These are phyloP conservation scores for Magallana ariakensis DNA, from an alignment of 1,140 invertebrate species.

Conservation along the genomic window DNA sequence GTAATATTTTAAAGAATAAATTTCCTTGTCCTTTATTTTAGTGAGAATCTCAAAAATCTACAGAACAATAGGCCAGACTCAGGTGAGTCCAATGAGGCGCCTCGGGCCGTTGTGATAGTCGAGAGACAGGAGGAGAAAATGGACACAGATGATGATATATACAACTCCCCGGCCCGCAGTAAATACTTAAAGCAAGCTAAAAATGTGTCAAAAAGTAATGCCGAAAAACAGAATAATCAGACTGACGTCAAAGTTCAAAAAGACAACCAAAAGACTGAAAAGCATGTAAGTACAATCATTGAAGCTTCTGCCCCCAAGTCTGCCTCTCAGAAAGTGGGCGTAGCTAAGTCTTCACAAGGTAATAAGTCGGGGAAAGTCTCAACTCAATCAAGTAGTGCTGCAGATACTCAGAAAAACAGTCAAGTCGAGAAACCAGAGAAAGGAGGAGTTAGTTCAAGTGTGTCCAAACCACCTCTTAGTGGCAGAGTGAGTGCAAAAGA, in stretches of 20 bases:
- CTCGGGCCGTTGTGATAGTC: slow-evolving; percentile 42
- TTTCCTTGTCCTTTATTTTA: slow-evolving; percentile 47
- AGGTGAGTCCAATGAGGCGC: slow-evolving; percentile 35
- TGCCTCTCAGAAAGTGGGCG: slow-evolving; percentile 28
- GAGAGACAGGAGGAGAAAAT: slow-evolving; percentile 64
- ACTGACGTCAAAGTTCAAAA: slow-evolving; percentile 49
- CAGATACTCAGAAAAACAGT: slow-evolving; percentile 14
- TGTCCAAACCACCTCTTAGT: neutral
- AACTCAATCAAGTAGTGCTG: slow-evolving; percentile 21
- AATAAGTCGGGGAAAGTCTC: neutral
- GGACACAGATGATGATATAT: slow-evolving; percentile 63
- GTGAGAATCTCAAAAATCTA: slow-evolving; percentile 70
- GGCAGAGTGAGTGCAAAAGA: slow-evolving; percentile 32
- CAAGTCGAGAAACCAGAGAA: neutral
- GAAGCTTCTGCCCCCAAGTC: slow-evolving; percentile 31
- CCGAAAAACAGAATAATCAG: slow-evolving; percentile 55
- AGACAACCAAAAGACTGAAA: slow-evolving; percentile 44
- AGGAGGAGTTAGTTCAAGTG: slow-evolving; percentile 9
- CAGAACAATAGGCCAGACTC: slow-evolving; percentile 60
- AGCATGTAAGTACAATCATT: slow-evolving; percentile 43
- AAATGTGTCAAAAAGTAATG: slow-evolving; percentile 67
- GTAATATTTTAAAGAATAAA: neutral
- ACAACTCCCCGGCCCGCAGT: slow-evolving; percentile 59
- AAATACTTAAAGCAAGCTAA: slow-evolving; percentile 71
- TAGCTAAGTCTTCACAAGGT: slow-evolving; percentile 12